These are phyloP conservation scores for Margaritifera margaritifera DNA, from an alignment of 2,888 invertebrate species.

Conservation along the genomic window DNA sequence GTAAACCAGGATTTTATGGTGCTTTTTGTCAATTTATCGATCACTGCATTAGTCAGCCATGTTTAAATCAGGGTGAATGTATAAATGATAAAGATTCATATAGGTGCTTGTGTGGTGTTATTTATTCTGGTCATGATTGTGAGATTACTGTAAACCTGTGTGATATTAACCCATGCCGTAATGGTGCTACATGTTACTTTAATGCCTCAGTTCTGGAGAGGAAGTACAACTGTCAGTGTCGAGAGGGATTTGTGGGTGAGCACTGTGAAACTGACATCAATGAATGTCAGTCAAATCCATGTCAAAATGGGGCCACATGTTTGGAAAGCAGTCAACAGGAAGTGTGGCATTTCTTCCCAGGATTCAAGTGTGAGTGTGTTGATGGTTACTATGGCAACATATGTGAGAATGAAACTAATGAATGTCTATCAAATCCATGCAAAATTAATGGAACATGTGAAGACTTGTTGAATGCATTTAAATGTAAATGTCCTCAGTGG, in stretches of 20 bases:
- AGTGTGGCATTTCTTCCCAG: constrained; percentile 46
- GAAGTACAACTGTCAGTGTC: constrained; percentile 44
- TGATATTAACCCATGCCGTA: constrained; percentile 74
- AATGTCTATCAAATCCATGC: constrained; percentile 50
- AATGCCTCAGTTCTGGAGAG: constrained; percentile 23
- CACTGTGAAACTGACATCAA: constrained; percentile 80
- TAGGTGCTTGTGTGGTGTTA: constrained; percentile 49
- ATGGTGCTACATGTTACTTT: constrained; percentile 58
- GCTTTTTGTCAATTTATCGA: constrained; percentile 58
- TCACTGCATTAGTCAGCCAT: constrained; percentile 49
- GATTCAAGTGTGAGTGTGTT: constrained; percentile 47
- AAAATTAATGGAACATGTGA: constrained; percentile 45
- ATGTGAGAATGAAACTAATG: constrained; percentile 48
- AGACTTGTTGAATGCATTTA: constrained; percentile 73
- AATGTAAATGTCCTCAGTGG: constrained; percentile 76
- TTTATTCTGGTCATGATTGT: constrained; percentile 56
- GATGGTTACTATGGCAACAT: constrained; percentile 43
- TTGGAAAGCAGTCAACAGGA: constrained; percentile 76
- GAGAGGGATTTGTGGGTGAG: constrained; percentile 52
- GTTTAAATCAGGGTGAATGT: constrained; percentile 50
- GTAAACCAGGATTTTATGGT: constrained; percentile 54
- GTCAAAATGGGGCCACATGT: constrained; percentile 95
- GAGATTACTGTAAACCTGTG: constrained; percentile 53
- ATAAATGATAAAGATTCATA: constrained; percentile 39
- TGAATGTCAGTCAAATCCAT: constrained; percentile 96